These are phyloP conservation scores for Sthenelais limicola DNA, from an alignment of 2,888 invertebrate genomes.

Conservation along the genomic window DNA sequence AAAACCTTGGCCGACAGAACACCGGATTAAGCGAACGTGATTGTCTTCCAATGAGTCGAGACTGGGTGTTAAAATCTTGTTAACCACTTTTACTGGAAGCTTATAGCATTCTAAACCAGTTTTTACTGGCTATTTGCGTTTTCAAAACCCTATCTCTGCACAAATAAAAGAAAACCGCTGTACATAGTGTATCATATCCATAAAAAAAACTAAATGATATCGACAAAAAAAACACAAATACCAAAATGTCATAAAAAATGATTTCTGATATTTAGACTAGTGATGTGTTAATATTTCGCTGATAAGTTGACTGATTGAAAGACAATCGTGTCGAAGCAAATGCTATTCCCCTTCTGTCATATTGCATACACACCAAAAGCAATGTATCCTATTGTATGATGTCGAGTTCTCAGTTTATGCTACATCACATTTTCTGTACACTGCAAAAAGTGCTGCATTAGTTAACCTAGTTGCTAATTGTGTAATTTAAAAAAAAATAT, in stretches of 20 bases:
- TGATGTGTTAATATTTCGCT: not conserved
- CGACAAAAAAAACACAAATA: too few species aligned
- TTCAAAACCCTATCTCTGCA: too few species aligned
- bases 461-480: slow-evolving; percentile 39
- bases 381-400: slow-evolving; percentile 30
- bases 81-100: not conserved
- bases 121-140: not conserved
- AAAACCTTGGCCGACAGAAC: too few species aligned
- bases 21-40: not conserved
- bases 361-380: slow-evolving; percentile 23
- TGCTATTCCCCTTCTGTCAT: slow-evolving; percentile 10
- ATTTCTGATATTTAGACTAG: too few species aligned
- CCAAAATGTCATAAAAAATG: too few species aligned
- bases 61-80: not conserved
- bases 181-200: too few species aligned
- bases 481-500: slow-evolving; percentile 17
- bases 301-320: slow-evolving; percentile 4
- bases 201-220: too few species aligned
- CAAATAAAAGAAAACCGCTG: too few species aligned
- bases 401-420: slow-evolving; percentile 26
- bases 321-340: slow-evolving; percentile 22
- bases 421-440: slow-evolving; percentile 33
- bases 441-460: slow-evolving; percentile 36
- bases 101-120: not conserved
- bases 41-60: slow-evolving; percentile 3